A percentile compares a stretch with the other conserved stretches of the same genome.
phyloP scores from a whole-genome alignment of 2,797 vertebrate genomes.

The Cynodonichthys magdalenae region DNA sequence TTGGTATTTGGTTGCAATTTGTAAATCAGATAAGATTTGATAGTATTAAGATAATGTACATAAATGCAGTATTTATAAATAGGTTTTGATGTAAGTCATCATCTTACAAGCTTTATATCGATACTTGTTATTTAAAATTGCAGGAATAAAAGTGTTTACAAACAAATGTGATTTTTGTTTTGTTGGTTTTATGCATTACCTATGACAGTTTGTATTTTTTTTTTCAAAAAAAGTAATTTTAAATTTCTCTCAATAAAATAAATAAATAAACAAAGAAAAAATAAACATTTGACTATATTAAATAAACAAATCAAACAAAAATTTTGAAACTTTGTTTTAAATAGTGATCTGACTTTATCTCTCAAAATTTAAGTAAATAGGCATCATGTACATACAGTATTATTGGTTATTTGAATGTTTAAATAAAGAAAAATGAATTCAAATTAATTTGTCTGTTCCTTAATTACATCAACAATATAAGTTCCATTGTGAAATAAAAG shows the following conservation, averaged over 20 bases:
- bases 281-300: too few species aligned
- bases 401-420: not conserved
- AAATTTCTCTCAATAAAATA: too few species aligned
- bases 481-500: too few species aligned
- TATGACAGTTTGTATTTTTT: not conserved
- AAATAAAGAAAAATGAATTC: not conserved
- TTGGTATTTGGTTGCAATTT: too few species aligned
- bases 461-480: too few species aligned
- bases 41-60: too few species aligned
- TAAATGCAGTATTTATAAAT: too few species aligned
- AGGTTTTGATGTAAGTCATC: too few species aligned
- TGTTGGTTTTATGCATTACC: not conserved
- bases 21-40: too few species aligned
- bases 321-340: not conserved
- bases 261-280: too few species aligned
- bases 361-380: not conserved
- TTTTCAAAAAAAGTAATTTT: not conserved
- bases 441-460: not conserved
- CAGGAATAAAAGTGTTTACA: not conserved
- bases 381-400: not conserved
- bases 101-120: not conserved
- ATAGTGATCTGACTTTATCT: not conserved
- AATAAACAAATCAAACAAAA: not conserved
- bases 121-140: not conserved
- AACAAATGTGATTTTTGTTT: not conserved